A percentile compares a stretch with the other conserved stretches of the same genome.
Conservation (phyloP, 2,888 invertebrate species). For the Mylabris sibirica region DNA sequence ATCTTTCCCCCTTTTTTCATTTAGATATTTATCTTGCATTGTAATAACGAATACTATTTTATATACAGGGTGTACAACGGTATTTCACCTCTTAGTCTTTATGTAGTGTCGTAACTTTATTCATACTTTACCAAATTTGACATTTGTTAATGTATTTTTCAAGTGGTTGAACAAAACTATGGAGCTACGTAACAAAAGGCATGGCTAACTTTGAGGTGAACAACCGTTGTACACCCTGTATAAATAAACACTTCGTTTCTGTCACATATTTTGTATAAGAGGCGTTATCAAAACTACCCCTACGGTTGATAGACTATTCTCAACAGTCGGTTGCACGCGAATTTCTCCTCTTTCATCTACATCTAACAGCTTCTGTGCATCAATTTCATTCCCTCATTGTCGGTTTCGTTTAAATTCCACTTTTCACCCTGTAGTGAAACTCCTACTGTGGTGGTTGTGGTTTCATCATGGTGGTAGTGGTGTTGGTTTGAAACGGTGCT, state of each 20-base stretch:
- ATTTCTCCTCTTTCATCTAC: slow-evolving; percentile 21
- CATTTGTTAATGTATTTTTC: no score
- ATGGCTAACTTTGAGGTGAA: no score
- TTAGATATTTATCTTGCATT: slow-evolving; percentile 14
- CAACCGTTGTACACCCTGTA: no score
- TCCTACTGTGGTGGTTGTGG: slow-evolving; percentile 16
- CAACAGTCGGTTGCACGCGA: slow-evolving; percentile 21
- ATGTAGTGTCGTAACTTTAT: no score
- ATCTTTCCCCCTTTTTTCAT: slow-evolving; percentile 20
- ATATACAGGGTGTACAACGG: no score
- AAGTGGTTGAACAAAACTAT: no score
- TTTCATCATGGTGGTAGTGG: background rate
- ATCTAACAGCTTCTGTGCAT: slow-evolving; percentile 29
- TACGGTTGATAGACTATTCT: slow-evolving; percentile 4
- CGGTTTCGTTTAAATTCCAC: slow-evolving; percentile 17
- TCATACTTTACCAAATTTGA: no score
- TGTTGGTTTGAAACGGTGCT: background rate
- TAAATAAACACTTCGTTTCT: background rate
- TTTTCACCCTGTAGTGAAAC: slow-evolving; percentile 16
- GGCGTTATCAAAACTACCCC: slow-evolving; percentile 21
- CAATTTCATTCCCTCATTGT: slow-evolving; percentile 25
- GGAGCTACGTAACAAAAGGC: no score
- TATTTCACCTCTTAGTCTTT: no score
- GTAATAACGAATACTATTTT: background rate
- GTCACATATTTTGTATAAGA: slow-evolving; percentile 19